phyloP scores from a whole-genome alignment of 2,797 vertebrate species.

The Myotis pilosus region DNA sequence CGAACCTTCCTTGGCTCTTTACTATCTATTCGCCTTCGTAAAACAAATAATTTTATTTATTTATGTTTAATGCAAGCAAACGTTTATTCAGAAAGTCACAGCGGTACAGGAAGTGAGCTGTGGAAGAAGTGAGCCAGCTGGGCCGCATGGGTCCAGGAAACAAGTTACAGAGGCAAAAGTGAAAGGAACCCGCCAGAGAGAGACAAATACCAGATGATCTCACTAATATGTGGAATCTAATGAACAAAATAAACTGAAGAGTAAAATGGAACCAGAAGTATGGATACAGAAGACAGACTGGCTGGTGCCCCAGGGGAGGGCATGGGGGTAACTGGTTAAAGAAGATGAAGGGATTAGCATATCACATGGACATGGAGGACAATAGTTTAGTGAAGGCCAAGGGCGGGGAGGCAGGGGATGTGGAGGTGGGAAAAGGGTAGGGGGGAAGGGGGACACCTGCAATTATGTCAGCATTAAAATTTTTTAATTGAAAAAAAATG shows the following conservation, averaged over 20 bases:
- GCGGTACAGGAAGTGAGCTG: neutral
- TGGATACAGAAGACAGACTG: neutral
- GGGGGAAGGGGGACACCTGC: neutral
- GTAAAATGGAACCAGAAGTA: neutral
- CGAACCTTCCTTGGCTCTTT: slow-evolving; percentile 22
- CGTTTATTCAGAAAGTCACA: neutral
- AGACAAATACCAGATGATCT: neutral
- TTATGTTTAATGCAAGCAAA: neutral
- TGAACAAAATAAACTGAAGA: neutral
- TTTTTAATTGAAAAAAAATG: neutral
- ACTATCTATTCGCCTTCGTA: neutral
- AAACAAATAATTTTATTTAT: neutral
- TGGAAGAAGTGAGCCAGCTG: neutral
- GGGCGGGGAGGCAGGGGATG: too few species aligned
- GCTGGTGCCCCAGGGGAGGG: neutral
- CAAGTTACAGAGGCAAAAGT: neutral
- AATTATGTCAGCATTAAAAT: neutral
- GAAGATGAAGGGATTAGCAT: neutral
- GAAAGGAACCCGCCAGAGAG: neutral
- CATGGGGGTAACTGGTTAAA: neutral
- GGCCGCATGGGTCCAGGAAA: neutral
- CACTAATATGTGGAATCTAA: neutral
- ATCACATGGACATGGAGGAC: neutral
- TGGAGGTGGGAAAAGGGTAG: neutral
- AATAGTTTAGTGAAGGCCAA: neutral